Percentiles rank a stretch among this genome's conserved stretches.
These are phyloP conservation scores for Myoxocephalus aenaeus DNA, from an alignment of 2,797 vertebrate genomes.

Conservation along the genomic window DNA sequence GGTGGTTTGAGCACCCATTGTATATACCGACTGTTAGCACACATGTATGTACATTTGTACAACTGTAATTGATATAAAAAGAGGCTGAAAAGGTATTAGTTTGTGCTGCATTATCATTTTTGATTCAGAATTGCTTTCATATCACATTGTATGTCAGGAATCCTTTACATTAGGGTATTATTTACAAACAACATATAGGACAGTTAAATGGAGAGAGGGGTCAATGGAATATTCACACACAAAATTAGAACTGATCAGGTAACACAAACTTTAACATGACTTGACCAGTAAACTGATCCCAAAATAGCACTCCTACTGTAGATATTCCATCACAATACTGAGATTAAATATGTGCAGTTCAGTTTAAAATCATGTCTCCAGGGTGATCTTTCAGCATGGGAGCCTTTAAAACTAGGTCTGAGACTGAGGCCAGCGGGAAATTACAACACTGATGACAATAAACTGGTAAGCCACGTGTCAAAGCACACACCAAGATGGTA, in stretches of 20 bases:
- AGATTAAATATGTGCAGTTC: neutral
- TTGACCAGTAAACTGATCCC: conserved; percentile 23
- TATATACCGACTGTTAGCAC: neutral
- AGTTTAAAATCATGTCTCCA: conserved; percentile 1
- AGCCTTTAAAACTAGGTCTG: conserved; percentile 57
- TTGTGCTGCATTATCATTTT: neutral
- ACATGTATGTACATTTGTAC: neutral
- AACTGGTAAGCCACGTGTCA: conserved; percentile 14
- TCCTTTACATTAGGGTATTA: neutral
- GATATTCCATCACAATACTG: conserved; percentile 14
- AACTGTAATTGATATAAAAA: neutral
- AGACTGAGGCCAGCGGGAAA: conserved; percentile 37
- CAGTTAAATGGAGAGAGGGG: neutral
- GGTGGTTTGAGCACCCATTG: neutral
- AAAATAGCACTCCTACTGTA: neutral
- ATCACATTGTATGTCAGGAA: neutral
- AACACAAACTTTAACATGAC: conserved; percentile 31
- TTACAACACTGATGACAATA: conserved; percentile 42
- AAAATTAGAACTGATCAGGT: conserved; percentile 26
- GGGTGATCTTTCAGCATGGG: conserved; percentile 21
- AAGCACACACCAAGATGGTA: conserved; percentile 37
- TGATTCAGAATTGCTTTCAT: neutral
- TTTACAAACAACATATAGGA: neutral
- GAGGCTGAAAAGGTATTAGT: neutral
- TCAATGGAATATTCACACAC: conserved; percentile 9